Evolutionary conservation across 2,113 vertebrate genomes (phyloP).

Genomic region (Ibidorhyncha struthersii): DNA sequence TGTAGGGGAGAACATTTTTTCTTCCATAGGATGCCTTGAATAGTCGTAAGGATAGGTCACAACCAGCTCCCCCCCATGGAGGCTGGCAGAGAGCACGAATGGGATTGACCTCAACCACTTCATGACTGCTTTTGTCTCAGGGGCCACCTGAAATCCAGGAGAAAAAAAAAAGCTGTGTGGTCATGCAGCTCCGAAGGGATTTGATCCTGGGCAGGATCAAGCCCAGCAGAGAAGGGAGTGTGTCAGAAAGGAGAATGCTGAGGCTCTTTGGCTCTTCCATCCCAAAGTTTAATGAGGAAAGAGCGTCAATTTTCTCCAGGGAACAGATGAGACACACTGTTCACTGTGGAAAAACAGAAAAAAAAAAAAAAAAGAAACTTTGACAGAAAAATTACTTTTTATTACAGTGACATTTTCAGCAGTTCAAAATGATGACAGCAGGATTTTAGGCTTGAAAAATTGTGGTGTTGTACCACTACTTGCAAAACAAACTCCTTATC

Average conservation of each 20-base stretch:
- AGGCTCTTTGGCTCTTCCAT: neutral
- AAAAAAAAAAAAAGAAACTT: neutral
- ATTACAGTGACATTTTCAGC: neutral
- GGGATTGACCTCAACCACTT: conserved; percentile 90
- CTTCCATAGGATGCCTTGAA: conserved; percentile 87
- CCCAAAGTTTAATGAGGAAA: neutral
- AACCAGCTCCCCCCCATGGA: conserved; percentile 95
- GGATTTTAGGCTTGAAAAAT: neutral
- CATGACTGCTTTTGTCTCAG: conserved; percentile 95
- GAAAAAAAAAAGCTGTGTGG: neutral
- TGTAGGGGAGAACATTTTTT: conserved; percentile 91
- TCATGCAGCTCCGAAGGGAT: neutral
- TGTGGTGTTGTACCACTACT: neutral
- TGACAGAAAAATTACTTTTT: neutral
- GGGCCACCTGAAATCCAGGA: conserved; percentile 83
- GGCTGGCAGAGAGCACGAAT: conserved; percentile 92
- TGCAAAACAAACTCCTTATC: neutral
- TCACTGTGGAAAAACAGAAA: neutral
- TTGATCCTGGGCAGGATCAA: neutral
- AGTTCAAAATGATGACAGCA: neutral
- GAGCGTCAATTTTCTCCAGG: neutral
- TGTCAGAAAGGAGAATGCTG: neutral
- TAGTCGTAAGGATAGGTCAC: conserved; percentile 96
- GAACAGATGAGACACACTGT: neutral
- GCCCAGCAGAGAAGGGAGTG: neutral